Base-by-base conservation (phyloP, 1,140 invertebrate species). In the Pemphigus obesinymphae region DNA sequence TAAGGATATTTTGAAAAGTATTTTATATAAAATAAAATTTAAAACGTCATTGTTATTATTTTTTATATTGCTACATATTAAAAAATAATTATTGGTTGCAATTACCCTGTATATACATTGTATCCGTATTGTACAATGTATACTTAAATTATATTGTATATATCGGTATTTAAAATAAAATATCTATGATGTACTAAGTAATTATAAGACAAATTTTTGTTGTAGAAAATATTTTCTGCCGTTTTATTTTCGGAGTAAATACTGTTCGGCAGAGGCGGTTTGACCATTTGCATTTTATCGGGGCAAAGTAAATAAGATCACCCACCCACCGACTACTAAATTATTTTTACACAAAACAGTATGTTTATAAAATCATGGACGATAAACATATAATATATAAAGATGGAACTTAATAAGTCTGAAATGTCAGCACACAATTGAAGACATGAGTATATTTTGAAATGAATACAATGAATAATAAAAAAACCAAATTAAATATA, bases 341-440 rank as follows among this genome's bases (percentile, higher is more conserved):
- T 53, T 53, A 8, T 53, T 53, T 8, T 53, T 53, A n/a, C 20
- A 50, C 45, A 48, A 20, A 5, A 5, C 17, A 50, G 17, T 50
- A 50, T 4, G 13, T 17, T 48, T 4, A 48, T 20, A 20, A 48
- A 48, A n/a, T n/a, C n/a, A n/a, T n/a, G n/a, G n/a, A n/a, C n/a
- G n/a, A n/a, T n/a, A n/a, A n/a, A n/a, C n/a, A 3, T 17, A 20
- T 4, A 17, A 48, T 17, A n/a, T 50, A 50, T 50, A 1, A n/a
- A 50, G 48, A 50, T 50, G n/a, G 48, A 20, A 50, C 48, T 55
- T 23, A 55, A 8, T 8, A 53, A n/a, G 50, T 53, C 45, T 53
- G n/a, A 53, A 91, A 58, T 58, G 26, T 58, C n/a, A n/a, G 17
- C 26, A 58, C 55, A 29, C 10, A 58, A 58, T 26, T 29, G 13